A percentile compares a stretch with the other conserved stretches of the same genome.
Conservation (phyloP, 2,888 invertebrate species). For the Philonicus albiceps region DNA sequence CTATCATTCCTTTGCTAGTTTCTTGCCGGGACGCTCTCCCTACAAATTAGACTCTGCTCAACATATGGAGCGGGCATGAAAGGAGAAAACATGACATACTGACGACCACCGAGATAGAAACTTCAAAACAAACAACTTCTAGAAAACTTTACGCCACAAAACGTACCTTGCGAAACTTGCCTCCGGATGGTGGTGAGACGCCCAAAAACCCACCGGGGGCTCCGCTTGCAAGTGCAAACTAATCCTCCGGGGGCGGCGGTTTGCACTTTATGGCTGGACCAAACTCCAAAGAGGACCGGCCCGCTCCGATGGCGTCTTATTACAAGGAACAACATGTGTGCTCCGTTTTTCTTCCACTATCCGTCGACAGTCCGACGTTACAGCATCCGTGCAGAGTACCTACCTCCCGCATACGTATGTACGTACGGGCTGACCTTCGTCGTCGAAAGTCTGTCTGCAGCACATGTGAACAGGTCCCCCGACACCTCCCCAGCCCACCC, state of each 20-base stretch:
- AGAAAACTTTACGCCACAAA: conserved; percentile 44
- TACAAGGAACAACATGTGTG: conserved; percentile 34
- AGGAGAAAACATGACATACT: conserved; percentile 32
- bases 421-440: conserved; percentile 11
- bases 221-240: conserved; percentile 35
- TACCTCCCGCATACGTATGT: background rate
- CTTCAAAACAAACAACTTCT: conserved; percentile 45
- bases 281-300: background rate
- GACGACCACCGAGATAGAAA: conserved; percentile 35
- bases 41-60: conserved; percentile 13
- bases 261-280: background rate
- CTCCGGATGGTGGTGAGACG: background rate
- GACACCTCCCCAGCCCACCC: background rate
- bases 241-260: background rate
- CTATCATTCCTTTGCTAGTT: background rate
- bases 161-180: conserved; percentile 39
- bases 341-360: background rate
- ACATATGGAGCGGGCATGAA: conserved; percentile 5
- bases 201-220: background rate
- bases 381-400: background rate
- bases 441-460: background rate
- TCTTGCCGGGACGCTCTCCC: background rate
- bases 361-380: background rate
- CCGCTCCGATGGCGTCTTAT: background rate
- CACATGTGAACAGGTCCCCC: background rate